These are phyloP conservation scores for Eptesicus fuscus DNA, from an alignment of 2,113 vertebrate genomes.

Conservation along the genomic window DNA sequence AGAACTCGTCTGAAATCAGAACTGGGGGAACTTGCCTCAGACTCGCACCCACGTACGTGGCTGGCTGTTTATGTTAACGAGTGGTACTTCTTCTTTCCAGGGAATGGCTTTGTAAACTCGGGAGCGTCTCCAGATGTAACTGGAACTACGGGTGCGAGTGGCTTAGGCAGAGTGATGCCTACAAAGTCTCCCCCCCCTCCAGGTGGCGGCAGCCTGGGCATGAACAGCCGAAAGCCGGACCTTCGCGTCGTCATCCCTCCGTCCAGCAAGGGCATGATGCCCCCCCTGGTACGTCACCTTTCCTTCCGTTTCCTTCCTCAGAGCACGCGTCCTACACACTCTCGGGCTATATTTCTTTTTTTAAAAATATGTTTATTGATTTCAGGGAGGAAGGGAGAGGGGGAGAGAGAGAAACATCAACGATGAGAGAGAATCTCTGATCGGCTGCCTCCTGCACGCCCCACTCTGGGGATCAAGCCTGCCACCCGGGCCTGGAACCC, in stretches of 20 bases:
- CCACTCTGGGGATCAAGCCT: no score
- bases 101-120: conserved; percentile 96
- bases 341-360: not conserved
- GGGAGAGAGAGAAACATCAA: no score
- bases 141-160: conserved; percentile 89
- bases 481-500: no score
- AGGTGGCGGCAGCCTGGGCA: conserved; percentile 91
- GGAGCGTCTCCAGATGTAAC: conserved; percentile 94
- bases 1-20: not conserved
- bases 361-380: no score
- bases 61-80: not conserved
- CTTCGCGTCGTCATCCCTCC: conserved; percentile 98
- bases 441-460: no score
- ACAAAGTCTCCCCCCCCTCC: conserved; percentile 97
- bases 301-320: not conserved
- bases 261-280: conserved; percentile 98
- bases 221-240: conserved; percentile 96
- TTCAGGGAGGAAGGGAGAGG: no score
- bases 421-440: no score
- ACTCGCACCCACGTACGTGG: not conserved
- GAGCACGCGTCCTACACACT: not conserved
- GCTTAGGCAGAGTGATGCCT: conserved; percentile 95
- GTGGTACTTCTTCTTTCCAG: conserved; percentile 70
- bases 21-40: not conserved
- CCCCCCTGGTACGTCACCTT: conserved; percentile 91